Conservation (phyloP, 2,888 invertebrate genomes). For the Chrysolina oricalcia region DNA sequence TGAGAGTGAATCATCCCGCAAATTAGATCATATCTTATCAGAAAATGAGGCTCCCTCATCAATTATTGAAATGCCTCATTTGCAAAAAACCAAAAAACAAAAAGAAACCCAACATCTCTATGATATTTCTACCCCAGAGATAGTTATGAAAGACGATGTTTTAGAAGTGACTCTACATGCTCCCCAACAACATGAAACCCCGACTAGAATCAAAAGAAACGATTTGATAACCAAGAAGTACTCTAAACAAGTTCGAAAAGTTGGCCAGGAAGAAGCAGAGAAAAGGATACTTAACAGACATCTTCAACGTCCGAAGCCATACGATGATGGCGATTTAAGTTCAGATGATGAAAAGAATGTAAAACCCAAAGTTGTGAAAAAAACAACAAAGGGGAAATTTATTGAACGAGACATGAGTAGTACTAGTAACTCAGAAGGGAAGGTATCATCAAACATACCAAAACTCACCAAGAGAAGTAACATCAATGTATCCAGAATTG, state of each 20-base stretch:
- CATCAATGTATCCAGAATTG: neutral
- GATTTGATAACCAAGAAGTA: slow-evolving; percentile 20
- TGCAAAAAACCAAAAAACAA: neutral
- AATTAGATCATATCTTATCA: slow-evolving; percentile 59
- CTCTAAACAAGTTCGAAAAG: slow-evolving; percentile 40
- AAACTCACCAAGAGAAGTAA: neutral
- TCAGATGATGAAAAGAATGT: slow-evolving; percentile 64
- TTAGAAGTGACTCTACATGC: slow-evolving; percentile 68
- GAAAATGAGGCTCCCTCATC: slow-evolving; percentile 65
- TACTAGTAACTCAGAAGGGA: neutral
- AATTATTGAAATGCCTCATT: slow-evolving; percentile 58
- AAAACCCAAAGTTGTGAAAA: slow-evolving; percentile 45
- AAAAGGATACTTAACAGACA: slow-evolving; percentile 40
- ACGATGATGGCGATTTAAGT: slow-evolving; percentile 62
- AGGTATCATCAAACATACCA: neutral
- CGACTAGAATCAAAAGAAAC: slow-evolving; percentile 31
- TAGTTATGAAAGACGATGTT: slow-evolving; percentile 71
- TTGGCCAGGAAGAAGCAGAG: slow-evolving; percentile 35
- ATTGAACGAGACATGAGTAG: neutral
- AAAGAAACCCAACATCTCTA: slow-evolving; percentile 36
- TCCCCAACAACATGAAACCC: slow-evolving; percentile 35
- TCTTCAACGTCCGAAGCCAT: slow-evolving; percentile 35
- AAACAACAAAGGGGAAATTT: slow-evolving; percentile 26
- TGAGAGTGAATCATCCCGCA: slow-evolving; percentile 65
- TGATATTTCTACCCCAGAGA: slow-evolving; percentile 64